Evolutionary conservation across 2,797 vertebrate genomes (phyloP).

Genomic region (Argentina silus): DNA sequence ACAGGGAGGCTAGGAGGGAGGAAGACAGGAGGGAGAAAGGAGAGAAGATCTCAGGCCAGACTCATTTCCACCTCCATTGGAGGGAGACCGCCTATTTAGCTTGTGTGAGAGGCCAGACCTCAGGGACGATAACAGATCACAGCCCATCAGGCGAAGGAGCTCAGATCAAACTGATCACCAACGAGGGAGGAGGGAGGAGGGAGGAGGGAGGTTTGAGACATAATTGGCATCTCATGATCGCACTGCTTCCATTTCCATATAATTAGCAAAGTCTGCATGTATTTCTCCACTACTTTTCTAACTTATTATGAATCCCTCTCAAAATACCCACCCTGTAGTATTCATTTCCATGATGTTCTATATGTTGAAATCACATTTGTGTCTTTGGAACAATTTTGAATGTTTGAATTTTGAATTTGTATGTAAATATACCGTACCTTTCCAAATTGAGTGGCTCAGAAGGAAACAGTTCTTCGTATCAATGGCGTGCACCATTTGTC

Average conservation of each 20-base stretch:
- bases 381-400: too few species aligned
- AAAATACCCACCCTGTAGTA: too few species aligned
- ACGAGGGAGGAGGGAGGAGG: conserved; percentile 46
- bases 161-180: conserved; percentile 65
- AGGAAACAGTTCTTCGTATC: too few species aligned
- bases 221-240: conserved; percentile 54
- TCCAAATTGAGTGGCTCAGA: too few species aligned
- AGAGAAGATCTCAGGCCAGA: conserved; percentile 70
- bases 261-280: background rate
- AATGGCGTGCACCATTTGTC: too few species aligned
- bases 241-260: conserved; percentile 61
- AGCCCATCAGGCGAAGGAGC: conserved; percentile 65
- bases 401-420: too few species aligned
- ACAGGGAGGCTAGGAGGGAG: background rate
- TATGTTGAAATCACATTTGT: too few species aligned
- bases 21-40: conserved; percentile 35
- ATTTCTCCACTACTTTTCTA: background rate
- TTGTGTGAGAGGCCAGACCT: conserved; percentile 71
- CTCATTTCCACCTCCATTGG: conserved; percentile 86
- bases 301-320: background rate
- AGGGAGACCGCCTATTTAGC: conserved; percentile 82
- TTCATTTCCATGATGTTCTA: background rate
- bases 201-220: conserved; percentile 21
- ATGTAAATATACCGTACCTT: too few species aligned
- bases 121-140: conserved; percentile 78